phyloP scores from a whole-genome alignment of 2,113 vertebrate genomes.

The Pao palembangensis region DNA sequence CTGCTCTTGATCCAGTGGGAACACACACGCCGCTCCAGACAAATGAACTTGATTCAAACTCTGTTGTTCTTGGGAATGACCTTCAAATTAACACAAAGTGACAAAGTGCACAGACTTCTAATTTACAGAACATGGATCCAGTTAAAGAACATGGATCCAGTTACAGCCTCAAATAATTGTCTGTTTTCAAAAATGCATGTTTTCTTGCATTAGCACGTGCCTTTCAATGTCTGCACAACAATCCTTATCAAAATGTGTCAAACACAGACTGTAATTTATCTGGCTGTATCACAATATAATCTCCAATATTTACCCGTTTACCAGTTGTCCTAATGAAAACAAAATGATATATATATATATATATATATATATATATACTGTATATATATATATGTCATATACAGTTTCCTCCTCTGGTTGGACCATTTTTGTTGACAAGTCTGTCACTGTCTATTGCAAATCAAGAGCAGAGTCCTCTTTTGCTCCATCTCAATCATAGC shows the following conservation, averaged over 20 bases:
- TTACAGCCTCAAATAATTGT: background rate
- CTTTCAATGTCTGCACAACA: slow-evolving; percentile 4
- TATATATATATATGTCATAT: too few relatives aligned
- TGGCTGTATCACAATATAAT: slow-evolving; percentile 9
- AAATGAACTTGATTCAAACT: slow-evolving; percentile 5
- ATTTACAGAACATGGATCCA: background rate
- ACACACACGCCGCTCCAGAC: background rate
- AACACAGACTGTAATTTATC: slow-evolving; percentile 1
- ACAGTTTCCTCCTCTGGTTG: slow-evolving; percentile 26
- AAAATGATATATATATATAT: too few relatives aligned
- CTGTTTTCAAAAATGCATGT: background rate
- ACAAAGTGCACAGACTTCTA: slow-evolving; percentile 8
- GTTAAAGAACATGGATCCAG: background rate
- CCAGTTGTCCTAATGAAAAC: slow-evolving; percentile 35
- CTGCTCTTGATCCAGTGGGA: background rate
- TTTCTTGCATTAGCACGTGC: background rate
- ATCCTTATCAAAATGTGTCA: slow-evolving; percentile 20
- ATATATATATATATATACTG: too few relatives aligned
- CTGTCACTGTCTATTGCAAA: slow-evolving; percentile 33
- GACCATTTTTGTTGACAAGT: slow-evolving; percentile 33
- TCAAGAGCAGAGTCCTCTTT: slow-evolving; percentile 17
- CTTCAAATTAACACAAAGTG: background rate
- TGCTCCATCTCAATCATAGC: slow-evolving; percentile 32
- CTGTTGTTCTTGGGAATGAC: background rate
- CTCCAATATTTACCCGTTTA: slow-evolving; percentile 38